Evolutionary conservation across 2,888 invertebrate species (phyloP), one percentile per base, ranked within the genome.

Genomic region (Xylota sylvarum): DNA sequence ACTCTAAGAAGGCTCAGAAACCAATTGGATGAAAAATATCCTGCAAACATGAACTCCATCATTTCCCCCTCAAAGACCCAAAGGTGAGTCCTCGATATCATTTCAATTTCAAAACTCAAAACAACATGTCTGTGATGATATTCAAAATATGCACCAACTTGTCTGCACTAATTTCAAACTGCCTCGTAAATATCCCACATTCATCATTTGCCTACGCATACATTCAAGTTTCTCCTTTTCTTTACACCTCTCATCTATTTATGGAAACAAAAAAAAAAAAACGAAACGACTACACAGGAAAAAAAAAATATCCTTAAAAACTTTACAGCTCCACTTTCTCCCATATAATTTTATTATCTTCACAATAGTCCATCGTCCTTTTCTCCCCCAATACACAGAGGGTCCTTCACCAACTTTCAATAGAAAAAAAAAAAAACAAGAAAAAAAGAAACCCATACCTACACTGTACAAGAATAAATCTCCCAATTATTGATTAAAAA

Each of bases 401-500:
- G 69, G 60, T 78, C 78, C 60, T 70, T 69, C 17, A 43, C 48
- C 67, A 67, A 56, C 35, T 55, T 23, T 32, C 50, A 69, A 50
- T 32, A 32, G 60, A 40, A 62, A 60, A 56, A 60, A 56, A 64
- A 37, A 46, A 17, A 52, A 32, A 40, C 14, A 48, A 65, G 37
- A 52, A 67, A 52, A 19, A 9, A 2, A 46, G n/a, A 32, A 32
- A n/a, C 27, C 62, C 12, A 6, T 23, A 5, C 23, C 14, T 5
- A 14, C 43, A 46, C 46, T 9, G 58, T 72, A 70, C 74, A 62
- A 50, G 69, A 48, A 82, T 72, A 77, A 82, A 82, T 86, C 82
- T 86, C 60, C 77, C 85, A 86, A 77, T 86, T 86, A 81, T 86
- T 86, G 82, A 86, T 82, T 86, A 82, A 81, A 81, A 82, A 73